phyloP scores from a whole-genome alignment of 2,113 vertebrate species.

The Phasianus colchicus region DNA sequence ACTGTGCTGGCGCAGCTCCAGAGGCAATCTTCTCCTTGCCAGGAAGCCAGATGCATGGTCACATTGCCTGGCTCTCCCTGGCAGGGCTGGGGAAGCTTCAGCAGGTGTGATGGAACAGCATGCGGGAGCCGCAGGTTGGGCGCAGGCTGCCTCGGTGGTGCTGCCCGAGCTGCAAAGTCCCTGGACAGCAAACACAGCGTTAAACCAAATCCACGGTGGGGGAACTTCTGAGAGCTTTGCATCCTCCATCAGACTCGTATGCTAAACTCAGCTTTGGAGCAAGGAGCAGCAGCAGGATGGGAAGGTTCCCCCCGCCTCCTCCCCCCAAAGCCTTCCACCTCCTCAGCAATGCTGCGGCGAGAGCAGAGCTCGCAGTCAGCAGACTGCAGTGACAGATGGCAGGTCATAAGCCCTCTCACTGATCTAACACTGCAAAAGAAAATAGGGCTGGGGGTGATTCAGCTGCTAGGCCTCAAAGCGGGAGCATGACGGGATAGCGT shows the following conservation, averaged over 20 bases:
- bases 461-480: slow-evolving; percentile 60
- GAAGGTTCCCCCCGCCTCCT: neutral
- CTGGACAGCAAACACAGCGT: accelerated
- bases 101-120: slow-evolving; percentile 75
- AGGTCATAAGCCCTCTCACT: slow-evolving; percentile 70
- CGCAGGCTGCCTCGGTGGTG: slow-evolving; percentile 46
- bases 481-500: slow-evolving; percentile 54
- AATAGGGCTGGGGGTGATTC: slow-evolving; percentile 71
- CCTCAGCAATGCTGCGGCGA: slow-evolving; percentile 66
- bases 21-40: slow-evolving; percentile 62
- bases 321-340: slow-evolving; percentile 51
- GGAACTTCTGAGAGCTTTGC: neutral
- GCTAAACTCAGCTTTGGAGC: neutral
- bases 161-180: neutral
- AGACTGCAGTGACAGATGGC: slow-evolving; percentile 75
- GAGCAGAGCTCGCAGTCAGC: slow-evolving; percentile 63
- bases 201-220: neutral
- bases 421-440: slow-evolving; percentile 74
- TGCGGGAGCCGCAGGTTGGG: slow-evolving; percentile 60
- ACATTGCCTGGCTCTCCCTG: slow-evolving; percentile 72
- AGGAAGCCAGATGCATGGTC: slow-evolving; percentile 76
- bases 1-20: neutral
- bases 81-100: slow-evolving; percentile 71
- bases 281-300: slow-evolving; percentile 36
- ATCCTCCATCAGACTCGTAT: accelerated